phyloP scores from a whole-genome alignment of 1,140 invertebrate species.

The Archivesica marissinica region DNA sequence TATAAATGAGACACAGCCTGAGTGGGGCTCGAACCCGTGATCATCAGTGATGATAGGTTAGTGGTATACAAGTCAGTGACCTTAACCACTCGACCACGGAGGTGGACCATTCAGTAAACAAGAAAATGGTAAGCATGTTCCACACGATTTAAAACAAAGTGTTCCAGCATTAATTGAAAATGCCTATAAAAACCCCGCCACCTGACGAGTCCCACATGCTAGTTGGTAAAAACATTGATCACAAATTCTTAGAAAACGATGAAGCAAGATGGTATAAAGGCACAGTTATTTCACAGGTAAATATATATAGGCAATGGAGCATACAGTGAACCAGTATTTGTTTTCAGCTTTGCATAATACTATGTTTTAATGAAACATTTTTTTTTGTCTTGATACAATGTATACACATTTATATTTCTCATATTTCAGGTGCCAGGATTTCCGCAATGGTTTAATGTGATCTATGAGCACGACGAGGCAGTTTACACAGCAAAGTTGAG shows the following conservation, averaged over 20 bases:
- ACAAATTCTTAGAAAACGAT: slow-evolving; percentile 14
- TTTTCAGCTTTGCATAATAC: too few relatives aligned
- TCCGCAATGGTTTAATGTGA: slow-evolving; percentile 47
- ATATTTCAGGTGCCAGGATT: slow-evolving; percentile 49
- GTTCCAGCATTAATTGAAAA: neutral
- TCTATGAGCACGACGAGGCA: slow-evolving; percentile 26
- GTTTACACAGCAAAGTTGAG: slow-evolving; percentile 16
- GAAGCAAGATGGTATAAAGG: slow-evolving; percentile 26
- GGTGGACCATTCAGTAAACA: slow-evolving; percentile 2
- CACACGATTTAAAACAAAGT: slow-evolving; percentile 27
- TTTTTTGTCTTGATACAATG: too few relatives aligned
- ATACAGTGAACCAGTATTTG: too few relatives aligned
- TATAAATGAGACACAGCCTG: too few relatives aligned
- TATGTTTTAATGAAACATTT: too few relatives aligned
- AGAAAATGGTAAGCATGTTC: neutral
- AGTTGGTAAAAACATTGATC: slow-evolving; percentile 36
- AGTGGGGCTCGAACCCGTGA: too few relatives aligned
- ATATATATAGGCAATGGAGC: too few relatives aligned
- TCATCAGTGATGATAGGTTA: too few relatives aligned
- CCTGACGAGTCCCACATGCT: slow-evolving; percentile 3
- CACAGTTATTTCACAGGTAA: slow-evolving; percentile 30
- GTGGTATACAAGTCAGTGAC: too few relatives aligned
- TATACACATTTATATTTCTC: too few relatives aligned
- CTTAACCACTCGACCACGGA: too few relatives aligned
- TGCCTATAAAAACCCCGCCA: neutral